These are phyloP conservation scores for Tachina grossa DNA, from an alignment of 2,888 invertebrate genomes.

Conservation along the genomic window DNA sequence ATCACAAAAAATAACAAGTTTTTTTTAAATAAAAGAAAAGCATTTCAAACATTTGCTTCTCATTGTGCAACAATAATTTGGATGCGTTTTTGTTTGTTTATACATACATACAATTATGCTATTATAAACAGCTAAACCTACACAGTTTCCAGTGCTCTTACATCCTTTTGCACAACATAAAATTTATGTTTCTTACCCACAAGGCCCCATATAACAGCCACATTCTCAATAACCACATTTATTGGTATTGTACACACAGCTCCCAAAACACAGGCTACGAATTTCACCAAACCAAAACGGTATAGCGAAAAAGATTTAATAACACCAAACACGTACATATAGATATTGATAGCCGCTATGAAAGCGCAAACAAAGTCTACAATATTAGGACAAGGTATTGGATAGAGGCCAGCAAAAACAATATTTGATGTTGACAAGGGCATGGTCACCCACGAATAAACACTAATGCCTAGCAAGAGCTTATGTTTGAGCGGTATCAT, in stretches of 20 bases:
- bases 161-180: slow-evolving; percentile 97
- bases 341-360: slow-evolving; percentile 96
- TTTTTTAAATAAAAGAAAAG: slow-evolving; percentile 51
- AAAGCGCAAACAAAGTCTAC: slow-evolving; percentile 95
- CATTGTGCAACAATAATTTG: slow-evolving; percentile 64
- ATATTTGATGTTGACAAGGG: slow-evolving; percentile 96
- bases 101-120: slow-evolving; percentile 1
- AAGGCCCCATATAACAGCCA: slow-evolving; percentile 97
- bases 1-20: slow-evolving; percentile 69
- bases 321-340: slow-evolving; percentile 99
- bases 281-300: slow-evolving; percentile 91
- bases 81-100: slow-evolving; percentile 48
- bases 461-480: slow-evolving; percentile 91
- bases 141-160: slow-evolving; percentile 86
- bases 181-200: slow-evolving; percentile 98
- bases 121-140: slow-evolving; percentile 66
- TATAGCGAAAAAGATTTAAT: slow-evolving; percentile 96
- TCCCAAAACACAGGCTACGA: slow-evolving; percentile 91
- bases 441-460: slow-evolving; percentile 98
- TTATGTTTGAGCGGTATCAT: slow-evolving; percentile 91
- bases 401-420: slow-evolving; percentile 91
- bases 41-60: slow-evolving; percentile 47
- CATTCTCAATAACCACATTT: slow-evolving; percentile 96
- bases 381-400: slow-evolving; percentile 92
- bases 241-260: slow-evolving; percentile 96